Conservation (phyloP, 2,797 vertebrate genomes). For the Octomys mimax region DNA sequence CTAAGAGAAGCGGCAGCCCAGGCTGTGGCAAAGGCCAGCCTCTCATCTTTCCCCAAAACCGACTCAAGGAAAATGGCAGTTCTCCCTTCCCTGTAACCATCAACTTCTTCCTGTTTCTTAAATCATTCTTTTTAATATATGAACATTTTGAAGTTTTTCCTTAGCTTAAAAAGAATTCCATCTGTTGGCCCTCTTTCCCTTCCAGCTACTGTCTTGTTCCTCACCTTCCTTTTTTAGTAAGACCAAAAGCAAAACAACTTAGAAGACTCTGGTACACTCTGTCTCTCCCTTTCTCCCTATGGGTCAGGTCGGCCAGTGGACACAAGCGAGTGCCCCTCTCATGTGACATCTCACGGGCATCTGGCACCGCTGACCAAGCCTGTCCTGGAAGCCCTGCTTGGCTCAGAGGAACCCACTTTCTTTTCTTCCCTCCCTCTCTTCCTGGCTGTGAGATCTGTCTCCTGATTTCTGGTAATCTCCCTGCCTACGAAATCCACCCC, state of each 20-base stretch:
- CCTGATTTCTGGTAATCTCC: neutral
- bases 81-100: neutral
- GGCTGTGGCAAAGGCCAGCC: neutral
- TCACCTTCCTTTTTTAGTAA: conserved; percentile 30
- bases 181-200: neutral
- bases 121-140: conserved; percentile 41
- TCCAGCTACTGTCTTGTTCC: conserved; percentile 23
- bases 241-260: neutral
- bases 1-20: neutral
- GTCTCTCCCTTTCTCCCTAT: neutral
- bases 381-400: neutral
- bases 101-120: neutral
- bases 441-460: neutral
- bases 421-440: neutral
- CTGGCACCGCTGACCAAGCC: neutral
- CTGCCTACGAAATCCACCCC: neutral
- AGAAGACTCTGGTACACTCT: neutral
- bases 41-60: neutral
- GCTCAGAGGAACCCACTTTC: neutral
- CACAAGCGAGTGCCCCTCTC: neutral
- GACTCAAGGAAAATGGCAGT: neutral
- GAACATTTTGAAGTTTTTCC: conserved; percentile 25
- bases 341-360: neutral
- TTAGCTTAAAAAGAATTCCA: conserved; percentile 22
- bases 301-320: neutral